Base-by-base conservation (phyloP, 2,888 invertebrate genomes). In the Ptilodon capucinus region DNA sequence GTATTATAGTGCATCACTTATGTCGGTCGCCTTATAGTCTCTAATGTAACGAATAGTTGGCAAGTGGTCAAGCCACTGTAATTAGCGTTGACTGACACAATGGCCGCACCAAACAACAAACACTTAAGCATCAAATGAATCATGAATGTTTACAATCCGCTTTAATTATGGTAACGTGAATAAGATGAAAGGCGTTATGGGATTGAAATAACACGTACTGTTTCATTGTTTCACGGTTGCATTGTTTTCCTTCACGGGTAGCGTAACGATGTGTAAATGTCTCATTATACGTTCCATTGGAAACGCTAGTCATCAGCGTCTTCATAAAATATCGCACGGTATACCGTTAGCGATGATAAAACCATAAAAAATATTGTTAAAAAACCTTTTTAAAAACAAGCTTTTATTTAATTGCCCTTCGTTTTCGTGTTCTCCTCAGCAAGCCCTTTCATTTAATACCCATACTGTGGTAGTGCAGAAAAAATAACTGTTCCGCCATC, bases 61-160 rank as follows among this genome's bases (percentile, higher is more conserved):
- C 83, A 82, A 65, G 68, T 56, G 55, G 46, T 79, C 82, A 81
- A 80, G 48, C 60, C 55, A 54, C 51, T 48, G 65, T 64, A 71
- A 75, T 74, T 66, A 68, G 57, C 58, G 64, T 57, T 69, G 71
- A 77, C 58, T 69, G 69, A 73, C 63, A 71, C 60, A 58, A 64
- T 55, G 44, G 51, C 49, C 47, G 51, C 51, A 54, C 49, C 51
- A 57, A 63, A 64, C 61, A 69, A 65, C 57, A 68, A 62, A 66
- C 55, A 51, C 48, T 55, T 66, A 47, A 63, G 51, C 45, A 48
- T 30, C 49, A 44, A 57, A 64, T 57, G 51, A 60, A 47, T 57
- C 52, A 53, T 46, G 40, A 46, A 48, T 64, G 60, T 57, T 67
- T 68, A 67, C 57, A 49, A 51, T 59, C 44, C 36, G 39, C 40